Evolutionary conservation across 2,797 vertebrate species (phyloP), one percentile per base, ranked within the genome.

Genomic region (Neosilurus hyrtlii): DNA sequence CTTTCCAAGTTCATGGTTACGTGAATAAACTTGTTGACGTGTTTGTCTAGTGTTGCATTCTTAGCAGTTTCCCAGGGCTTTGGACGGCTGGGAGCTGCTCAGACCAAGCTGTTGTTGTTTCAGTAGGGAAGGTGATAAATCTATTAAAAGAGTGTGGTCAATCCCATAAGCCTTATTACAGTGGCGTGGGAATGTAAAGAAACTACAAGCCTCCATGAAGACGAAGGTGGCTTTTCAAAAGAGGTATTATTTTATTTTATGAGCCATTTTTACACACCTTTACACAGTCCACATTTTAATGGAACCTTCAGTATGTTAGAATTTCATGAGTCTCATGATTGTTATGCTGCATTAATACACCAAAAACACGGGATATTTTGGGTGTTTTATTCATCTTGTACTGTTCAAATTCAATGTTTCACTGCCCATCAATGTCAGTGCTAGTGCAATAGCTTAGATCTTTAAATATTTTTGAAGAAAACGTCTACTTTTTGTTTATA

Each of bases 101-200:
- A 43, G 43, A 43, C 43, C 43, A 43, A 43, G 43, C 43, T 43
- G 43, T 43, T 43, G 43, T 8, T 43, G 43, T 43, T 43, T 43
- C 43, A 43, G 43, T 43, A 43, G 43, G 43, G 43, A 43, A 43
- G 79, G 62, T 89, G 81, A 59, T 18, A 79, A 76, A 86, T 87
- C 89, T 86, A 83, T 61, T 76, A n/a, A 57, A 5, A 59, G 26
- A 12, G 52, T 54, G n/a, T 73, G 59, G 43, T 82, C 89, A 90
- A 89, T 85, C 90, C 85, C 12, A 65, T 93, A 93, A 94, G 93
- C 93, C 90, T 84, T 43, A 84, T 82, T 84, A 87, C 77, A 35
- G 30, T 66, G 72, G 71, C 76, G 82, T 80, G 75, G 72, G 75
- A 30, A 78, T 14, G 73, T 56, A 37, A 20, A 62, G 20, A 0